These are phyloP conservation scores for Acanthacorydalis orientalis DNA, from an alignment of 2,888 invertebrate species.

Conservation along the genomic window DNA sequence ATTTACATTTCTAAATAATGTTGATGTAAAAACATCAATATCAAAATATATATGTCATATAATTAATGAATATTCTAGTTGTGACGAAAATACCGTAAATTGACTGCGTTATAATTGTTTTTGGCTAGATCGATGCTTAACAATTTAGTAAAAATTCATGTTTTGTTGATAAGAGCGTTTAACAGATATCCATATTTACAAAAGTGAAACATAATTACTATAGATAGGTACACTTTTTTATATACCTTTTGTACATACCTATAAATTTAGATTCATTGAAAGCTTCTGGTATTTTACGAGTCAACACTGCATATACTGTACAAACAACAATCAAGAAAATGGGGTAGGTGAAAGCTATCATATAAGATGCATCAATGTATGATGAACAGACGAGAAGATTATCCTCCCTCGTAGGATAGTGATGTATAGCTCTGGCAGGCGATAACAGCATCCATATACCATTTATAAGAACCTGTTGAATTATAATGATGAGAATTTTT, in stretches of 20 bases:
- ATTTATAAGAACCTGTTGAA: constrained; percentile 59
- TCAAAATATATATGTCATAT: no score
- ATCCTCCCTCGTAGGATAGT: constrained; percentile 81
- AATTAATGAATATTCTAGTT: no score
- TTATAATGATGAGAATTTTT: constrained; percentile 4
- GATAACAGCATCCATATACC: constrained; percentile 84
- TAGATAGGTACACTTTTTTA: no score
- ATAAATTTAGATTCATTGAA: constrained; percentile 98
- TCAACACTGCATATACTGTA: constrained; percentile 89
- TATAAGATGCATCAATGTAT: constrained; percentile 82
- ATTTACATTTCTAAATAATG: no score
- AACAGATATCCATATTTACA: no score
- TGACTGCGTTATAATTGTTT: no score
- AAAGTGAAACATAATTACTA: no score
- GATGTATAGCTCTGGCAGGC: constrained; percentile 76
- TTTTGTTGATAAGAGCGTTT: no score
- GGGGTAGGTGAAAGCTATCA: constrained; percentile 88
- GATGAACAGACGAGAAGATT: constrained; percentile 87
- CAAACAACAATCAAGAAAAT: constrained; percentile 80
- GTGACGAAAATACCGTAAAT: no score
- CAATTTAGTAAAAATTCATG: no score
- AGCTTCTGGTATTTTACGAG: constrained; percentile 93
- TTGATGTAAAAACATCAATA: no score
- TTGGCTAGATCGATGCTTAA: no score
- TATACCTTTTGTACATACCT: constrained; percentile 41